Evolutionary conservation across 2,113 vertebrate species (phyloP).

Genomic region (Muntiacus reevesi): DNA sequence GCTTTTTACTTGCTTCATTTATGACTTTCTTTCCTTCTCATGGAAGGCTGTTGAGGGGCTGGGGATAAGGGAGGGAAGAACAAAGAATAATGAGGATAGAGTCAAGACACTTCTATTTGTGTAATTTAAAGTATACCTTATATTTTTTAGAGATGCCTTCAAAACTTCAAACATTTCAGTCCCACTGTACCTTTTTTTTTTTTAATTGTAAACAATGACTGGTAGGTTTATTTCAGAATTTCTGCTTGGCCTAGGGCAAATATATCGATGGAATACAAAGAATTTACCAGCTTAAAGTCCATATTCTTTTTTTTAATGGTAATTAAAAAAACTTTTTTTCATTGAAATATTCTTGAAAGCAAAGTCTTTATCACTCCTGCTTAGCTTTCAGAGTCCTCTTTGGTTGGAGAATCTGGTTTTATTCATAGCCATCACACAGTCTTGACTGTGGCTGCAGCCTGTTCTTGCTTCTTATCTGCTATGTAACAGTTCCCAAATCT

Average conservation of each 20-base stretch:
- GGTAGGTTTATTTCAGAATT: slow-evolving; percentile 21
- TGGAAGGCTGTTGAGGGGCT: background rate
- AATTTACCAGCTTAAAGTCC: background rate
- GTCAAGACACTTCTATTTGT: background rate
- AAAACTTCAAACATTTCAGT: background rate
- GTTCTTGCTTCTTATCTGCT: background rate
- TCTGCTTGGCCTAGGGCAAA: background rate
- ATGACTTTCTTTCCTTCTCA: background rate
- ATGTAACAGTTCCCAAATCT: background rate
- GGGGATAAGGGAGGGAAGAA: background rate
- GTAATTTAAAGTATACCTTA: background rate
- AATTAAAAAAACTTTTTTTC: background rate
- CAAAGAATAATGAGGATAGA: background rate
- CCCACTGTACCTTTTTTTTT: background rate
- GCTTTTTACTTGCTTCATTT: background rate
- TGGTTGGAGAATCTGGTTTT: background rate
- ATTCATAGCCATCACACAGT: background rate
- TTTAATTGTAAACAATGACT: background rate
- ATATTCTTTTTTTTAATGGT: background rate
- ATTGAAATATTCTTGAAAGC: background rate
- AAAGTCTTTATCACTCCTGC: background rate
- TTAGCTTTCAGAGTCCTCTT: background rate
- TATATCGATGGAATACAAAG: background rate
- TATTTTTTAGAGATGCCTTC: slow-evolving; percentile 1
- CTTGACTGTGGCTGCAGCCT: background rate